These are phyloP conservation scores for Thymallus thymallus DNA, from an alignment of 2,113 vertebrate species.

Conservation along the genomic window DNA sequence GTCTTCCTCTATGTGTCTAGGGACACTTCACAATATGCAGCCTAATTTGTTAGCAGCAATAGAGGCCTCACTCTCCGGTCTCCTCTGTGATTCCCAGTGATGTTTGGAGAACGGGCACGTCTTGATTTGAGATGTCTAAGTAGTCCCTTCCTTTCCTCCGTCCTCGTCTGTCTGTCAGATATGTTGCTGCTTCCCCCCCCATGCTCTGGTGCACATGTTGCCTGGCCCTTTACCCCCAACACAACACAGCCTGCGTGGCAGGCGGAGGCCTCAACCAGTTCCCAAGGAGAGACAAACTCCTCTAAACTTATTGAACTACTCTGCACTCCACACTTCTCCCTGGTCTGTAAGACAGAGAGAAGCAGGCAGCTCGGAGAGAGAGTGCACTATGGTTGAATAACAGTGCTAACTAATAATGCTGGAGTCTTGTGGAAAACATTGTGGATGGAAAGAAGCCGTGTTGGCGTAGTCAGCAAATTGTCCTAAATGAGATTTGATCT, in stretches of 20 bases:
- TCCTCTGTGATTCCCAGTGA: constrained; percentile 15
- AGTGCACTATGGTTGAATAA: neutral
- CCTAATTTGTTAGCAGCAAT: constrained; percentile 30
- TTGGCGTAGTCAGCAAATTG: neutral
- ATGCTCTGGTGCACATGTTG: constrained; percentile 40
- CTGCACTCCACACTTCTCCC: neutral
- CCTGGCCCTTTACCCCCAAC: constrained; percentile 5
- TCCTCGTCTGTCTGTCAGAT: constrained; percentile 35
- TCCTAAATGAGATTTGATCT: neutral
- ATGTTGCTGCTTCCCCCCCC: constrained; percentile 24
- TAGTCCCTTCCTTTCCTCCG: constrained; percentile 16
- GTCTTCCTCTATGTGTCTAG: constrained; percentile 40
- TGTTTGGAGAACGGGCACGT: neutral
- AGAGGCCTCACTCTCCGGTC: neutral
- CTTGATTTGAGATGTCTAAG: constrained; percentile 35
- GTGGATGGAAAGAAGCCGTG: neutral
- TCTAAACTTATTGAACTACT: neutral
- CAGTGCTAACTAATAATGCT: neutral
- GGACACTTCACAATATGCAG: constrained; percentile 34
- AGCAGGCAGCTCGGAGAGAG: neutral
- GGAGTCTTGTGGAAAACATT: neutral
- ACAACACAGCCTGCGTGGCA: neutral
- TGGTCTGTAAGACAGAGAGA: neutral
- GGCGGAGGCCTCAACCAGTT: constrained; percentile 24
- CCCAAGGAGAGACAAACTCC: constrained; percentile 13